Evolutionary conservation across 2,888 invertebrate species (phyloP).

Genomic region (Drosophila acutilabella): DNA sequence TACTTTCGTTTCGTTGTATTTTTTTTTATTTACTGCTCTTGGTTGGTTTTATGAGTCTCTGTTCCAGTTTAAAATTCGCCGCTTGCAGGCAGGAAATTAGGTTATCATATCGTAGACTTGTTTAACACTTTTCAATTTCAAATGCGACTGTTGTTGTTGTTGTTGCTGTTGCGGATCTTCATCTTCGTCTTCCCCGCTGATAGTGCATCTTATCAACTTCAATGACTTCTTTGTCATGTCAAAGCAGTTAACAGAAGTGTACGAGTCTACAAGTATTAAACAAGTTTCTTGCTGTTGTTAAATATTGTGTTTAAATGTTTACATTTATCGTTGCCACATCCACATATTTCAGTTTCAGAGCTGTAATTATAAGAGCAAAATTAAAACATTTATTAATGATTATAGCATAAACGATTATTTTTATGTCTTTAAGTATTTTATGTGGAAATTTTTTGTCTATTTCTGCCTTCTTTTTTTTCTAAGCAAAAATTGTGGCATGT

Average conservation of each 20-base stretch:
- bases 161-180: slow-evolving; percentile 73
- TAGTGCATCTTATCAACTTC: slow-evolving; percentile 81
- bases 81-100: slow-evolving; percentile 63
- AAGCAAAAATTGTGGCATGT: slow-evolving; percentile 42
- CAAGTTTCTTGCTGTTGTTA: slow-evolving; percentile 24
- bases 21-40: slow-evolving; percentile 23
- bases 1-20: slow-evolving; percentile 68
- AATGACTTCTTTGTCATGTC: slow-evolving; percentile 73
- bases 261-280: slow-evolving; percentile 16
- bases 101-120: slow-evolving; percentile 78
- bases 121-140: slow-evolving; percentile 76
- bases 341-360: slow-evolving; percentile 29
- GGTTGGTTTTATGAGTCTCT: slow-evolving; percentile 40
- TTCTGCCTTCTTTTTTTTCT: neutral
- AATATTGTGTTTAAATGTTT: slow-evolving; percentile 16
- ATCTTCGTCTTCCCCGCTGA: slow-evolving; percentile 84
- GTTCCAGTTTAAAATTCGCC: slow-evolving; percentile 43
- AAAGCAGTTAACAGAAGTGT: slow-evolving; percentile 37
- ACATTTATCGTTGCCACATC: slow-evolving; percentile 29
- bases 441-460: neutral
- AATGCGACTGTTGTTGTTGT: slow-evolving; percentile 45
- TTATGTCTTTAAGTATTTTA: neutral
- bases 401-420: neutral
- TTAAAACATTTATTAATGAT: neutral
- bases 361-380: slow-evolving; percentile 31